Base-by-base conservation (phyloP, 1,140 invertebrate species). In the Plutomurus gul region DNA sequence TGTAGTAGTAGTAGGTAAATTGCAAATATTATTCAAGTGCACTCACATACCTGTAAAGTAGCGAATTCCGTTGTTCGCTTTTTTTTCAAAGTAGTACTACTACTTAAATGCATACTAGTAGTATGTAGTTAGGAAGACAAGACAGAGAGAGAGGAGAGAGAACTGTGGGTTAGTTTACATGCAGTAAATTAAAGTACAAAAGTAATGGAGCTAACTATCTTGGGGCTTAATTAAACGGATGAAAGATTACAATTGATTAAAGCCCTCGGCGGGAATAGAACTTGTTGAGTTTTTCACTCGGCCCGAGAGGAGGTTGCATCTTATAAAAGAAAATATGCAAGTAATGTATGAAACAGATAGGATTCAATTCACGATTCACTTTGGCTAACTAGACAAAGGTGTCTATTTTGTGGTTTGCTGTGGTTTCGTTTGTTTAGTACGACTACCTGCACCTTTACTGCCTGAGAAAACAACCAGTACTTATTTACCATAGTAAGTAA, bases 221-320 rank as follows among this genome's bases (percentile, higher is more conserved):
- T 40, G 22, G 13, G 70, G 70, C 36, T 72, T 79, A 79, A 79
- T 79, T 79, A 79, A 79, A 78, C 47, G 33, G 65, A 79, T 79
- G 77, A 72, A 72, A 74, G 77, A 79, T 79, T 74, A 49, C 71
- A 75, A 60, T 75, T 79, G 77, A 79, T 79, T 79, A 79, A 70
- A 60, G 65, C 72, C 77, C 47, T 60, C 33, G 70, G 70, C 70
- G 16, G 25, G 56, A 65, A 27, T 65, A 1, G 1, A 30, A 65
- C 56, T 65, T 65, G 56, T 65, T 30, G 56, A 65, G 56, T 65
- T 65, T 65, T 65, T 65, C 56, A n/a, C 56, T 65, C 30, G 30
- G n/a, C n/a, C n/a, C n/a, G n/a, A n/a, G 30, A 65, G 56, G 56
- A 65, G 56, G 56, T 51, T 51, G n/a, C n/a, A n/a, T n/a, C 25